Conservation (phyloP, 92 coral and sea anemone species). For the Zoanthus solanderi region DNA sequence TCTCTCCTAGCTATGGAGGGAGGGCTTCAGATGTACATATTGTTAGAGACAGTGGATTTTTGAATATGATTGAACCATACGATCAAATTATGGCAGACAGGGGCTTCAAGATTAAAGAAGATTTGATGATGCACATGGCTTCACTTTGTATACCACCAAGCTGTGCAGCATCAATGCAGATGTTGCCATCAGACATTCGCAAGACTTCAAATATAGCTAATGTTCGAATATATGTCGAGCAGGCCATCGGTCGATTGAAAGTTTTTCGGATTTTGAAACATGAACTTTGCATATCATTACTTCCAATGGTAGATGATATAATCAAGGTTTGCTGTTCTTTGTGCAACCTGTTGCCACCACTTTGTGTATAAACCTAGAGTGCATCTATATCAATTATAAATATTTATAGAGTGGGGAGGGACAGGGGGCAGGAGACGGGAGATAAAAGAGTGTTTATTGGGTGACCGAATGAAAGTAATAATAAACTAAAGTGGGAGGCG, state of each 20-base stretch:
- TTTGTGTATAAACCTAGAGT: too few relatives aligned
- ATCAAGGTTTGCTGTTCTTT: conserved; percentile 66
- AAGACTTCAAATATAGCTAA: conserved; percentile 80
- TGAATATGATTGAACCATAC: conserved; percentile 4
- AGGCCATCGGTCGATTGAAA: conserved; percentile 68
- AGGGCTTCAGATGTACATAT: conserved; percentile 11
- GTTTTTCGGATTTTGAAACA: conserved; percentile 56
- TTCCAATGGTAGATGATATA: conserved; percentile 73
- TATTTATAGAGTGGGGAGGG: too few relatives aligned
- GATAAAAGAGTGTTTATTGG: too few relatives aligned
- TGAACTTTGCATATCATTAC: conserved; percentile 63
- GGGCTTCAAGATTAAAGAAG: conserved; percentile 79
- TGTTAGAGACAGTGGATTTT: conserved; percentile 66
- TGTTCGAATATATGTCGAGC: conserved; percentile 77
- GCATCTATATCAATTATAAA: too few relatives aligned
- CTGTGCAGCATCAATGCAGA: conserved; percentile 67
- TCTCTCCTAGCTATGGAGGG: conserved; percentile 10
- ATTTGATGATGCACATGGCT: conserved; percentile 67
- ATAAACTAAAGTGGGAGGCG: too few relatives aligned
- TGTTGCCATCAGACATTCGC: conserved; percentile 69
- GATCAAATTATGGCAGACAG: conserved; percentile 80
- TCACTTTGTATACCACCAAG: conserved; percentile 74
- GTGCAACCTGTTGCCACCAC: conserved; percentile 60
- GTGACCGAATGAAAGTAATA: too few relatives aligned
- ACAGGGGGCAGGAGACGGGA: too few relatives aligned